A percentile compares a stretch with the other conserved stretches of the same genome.
Evolutionary conservation across 2,113 vertebrate species (phyloP).

Genomic region (Triplophysa tibetana): DNA sequence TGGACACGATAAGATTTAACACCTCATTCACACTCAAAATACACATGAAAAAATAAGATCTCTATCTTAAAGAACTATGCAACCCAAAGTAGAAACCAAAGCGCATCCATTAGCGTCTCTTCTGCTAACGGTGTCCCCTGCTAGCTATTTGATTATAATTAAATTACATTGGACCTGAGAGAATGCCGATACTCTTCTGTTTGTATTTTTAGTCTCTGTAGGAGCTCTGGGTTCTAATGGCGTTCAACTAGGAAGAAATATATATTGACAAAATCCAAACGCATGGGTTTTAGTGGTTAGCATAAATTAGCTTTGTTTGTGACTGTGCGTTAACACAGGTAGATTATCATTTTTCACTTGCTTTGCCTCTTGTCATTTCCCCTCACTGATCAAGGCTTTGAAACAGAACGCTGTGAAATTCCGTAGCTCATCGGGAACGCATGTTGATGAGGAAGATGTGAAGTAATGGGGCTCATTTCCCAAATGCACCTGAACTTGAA

Average conservation of each 20-base stretch:
- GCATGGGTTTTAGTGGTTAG: slow-evolving; percentile 64
- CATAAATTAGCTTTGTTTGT: slow-evolving; percentile 44
- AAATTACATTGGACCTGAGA: slow-evolving; percentile 77
- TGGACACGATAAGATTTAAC: not conserved
- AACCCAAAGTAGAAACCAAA: slow-evolving; percentile 66
- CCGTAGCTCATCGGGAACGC: not conserved
- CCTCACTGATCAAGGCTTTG: slow-evolving; percentile 22
- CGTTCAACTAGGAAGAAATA: slow-evolving; percentile 53
- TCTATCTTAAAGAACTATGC: slow-evolving; percentile 54
- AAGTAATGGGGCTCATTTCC: slow-evolving; percentile 40
- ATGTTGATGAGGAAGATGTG: slow-evolving; percentile 44
- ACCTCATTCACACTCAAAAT: slow-evolving; percentile 13
- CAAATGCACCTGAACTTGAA: slow-evolving; percentile 36
- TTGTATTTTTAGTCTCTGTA: slow-evolving; percentile 60
- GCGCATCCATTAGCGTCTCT: slow-evolving; percentile 73
- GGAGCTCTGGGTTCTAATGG: slow-evolving; percentile 56
- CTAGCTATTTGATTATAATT: slow-evolving; percentile 84
- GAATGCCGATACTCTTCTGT: slow-evolving; percentile 65
- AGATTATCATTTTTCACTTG: not conserved
- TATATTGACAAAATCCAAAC: slow-evolving; percentile 68
- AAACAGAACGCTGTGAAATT: slow-evolving; percentile 14
- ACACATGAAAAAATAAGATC: slow-evolving; percentile 45
- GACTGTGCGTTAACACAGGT: slow-evolving; percentile 32
- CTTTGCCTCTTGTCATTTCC: not conserved
- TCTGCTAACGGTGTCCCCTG: slow-evolving; percentile 74